A percentile compares a stretch with the other conserved stretches of the same genome.
phyloP scores from a whole-genome alignment of 2,797 vertebrate genomes.

The Muscicapa striata region DNA sequence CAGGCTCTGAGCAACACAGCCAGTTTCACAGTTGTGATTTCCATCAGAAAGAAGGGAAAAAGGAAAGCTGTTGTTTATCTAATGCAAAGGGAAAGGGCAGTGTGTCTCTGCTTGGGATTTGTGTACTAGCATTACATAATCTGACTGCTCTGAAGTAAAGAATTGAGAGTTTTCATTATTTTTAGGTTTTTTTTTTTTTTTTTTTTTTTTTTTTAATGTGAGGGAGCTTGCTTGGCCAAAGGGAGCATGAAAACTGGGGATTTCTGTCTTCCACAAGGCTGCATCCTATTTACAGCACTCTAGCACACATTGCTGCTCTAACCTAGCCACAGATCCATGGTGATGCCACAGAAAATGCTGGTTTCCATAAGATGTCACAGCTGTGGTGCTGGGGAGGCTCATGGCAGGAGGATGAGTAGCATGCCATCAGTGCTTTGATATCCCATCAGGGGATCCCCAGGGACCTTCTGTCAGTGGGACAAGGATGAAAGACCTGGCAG shows the following conservation, averaged over 20 bases:
- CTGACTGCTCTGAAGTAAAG: not conserved
- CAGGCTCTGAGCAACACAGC: not conserved
- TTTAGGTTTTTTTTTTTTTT: not conserved
- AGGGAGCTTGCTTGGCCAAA: not conserved
- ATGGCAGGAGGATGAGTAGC: not conserved
- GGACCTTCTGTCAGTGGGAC: not conserved
- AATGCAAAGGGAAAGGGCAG: not conserved
- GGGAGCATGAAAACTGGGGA: not conserved
- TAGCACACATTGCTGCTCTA: not conserved
- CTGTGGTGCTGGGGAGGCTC: not conserved
- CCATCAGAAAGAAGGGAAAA: not conserved
- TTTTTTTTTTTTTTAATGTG: not conserved
- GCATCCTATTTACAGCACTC: not conserved
- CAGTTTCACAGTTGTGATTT: not conserved
- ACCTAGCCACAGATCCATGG: not conserved
- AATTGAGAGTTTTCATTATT: not conserved
- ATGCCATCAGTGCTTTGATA: not conserved
- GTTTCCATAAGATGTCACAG: not conserved
- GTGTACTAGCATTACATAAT: not conserved
- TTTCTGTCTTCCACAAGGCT: not conserved
- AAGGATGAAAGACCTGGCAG: constrained; percentile 4
- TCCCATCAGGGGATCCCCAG: not conserved
- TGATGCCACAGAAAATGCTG: not conserved
- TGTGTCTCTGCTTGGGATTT: not conserved
- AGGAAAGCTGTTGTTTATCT: not conserved